phyloP scores from a whole-genome alignment of 2,113 vertebrate genomes.

The Lanius collurio region DNA sequence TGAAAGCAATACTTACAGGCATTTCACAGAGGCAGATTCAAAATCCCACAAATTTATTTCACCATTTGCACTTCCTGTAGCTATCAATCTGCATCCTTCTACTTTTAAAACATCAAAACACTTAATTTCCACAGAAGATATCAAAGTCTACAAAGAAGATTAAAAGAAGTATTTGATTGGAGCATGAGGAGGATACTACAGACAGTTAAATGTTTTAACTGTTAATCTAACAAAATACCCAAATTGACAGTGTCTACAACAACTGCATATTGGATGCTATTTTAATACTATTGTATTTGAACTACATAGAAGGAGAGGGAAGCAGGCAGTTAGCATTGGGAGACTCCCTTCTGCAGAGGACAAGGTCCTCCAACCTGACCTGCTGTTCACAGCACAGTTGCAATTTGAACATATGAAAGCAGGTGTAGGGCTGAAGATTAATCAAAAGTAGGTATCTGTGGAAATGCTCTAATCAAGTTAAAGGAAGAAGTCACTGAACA shows the following conservation, averaged over 20 bases:
- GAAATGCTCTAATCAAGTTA: not conserved
- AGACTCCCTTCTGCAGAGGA: not conserved
- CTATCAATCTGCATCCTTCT: slow-evolving; percentile 66
- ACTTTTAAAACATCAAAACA: slow-evolving; percentile 68
- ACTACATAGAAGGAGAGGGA: not conserved
- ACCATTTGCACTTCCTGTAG: slow-evolving; percentile 63
- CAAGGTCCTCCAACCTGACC: not conserved
- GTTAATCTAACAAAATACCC: not conserved
- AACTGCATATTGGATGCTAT: not conserved
- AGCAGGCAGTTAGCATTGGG: not conserved
- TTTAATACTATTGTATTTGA: not conserved
- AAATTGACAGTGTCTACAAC: not conserved
- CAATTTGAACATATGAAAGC: not conserved
- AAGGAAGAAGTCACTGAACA: not conserved
- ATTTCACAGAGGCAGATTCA: slow-evolving; percentile 49
- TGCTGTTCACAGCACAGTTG: not conserved
- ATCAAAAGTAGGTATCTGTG: not conserved
- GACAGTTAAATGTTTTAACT: not conserved
- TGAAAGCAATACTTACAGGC: slow-evolving; percentile 67
- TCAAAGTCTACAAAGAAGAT: slow-evolving; percentile 41
- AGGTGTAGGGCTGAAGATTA: not conserved
- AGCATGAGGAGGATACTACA: not conserved
- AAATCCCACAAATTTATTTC: slow-evolving; percentile 74
- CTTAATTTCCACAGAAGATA: slow-evolving; percentile 1
- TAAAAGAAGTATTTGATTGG: not conserved